phyloP scores from a whole-genome alignment of 2,113 vertebrate genomes.

The Eurypyga helias region DNA sequence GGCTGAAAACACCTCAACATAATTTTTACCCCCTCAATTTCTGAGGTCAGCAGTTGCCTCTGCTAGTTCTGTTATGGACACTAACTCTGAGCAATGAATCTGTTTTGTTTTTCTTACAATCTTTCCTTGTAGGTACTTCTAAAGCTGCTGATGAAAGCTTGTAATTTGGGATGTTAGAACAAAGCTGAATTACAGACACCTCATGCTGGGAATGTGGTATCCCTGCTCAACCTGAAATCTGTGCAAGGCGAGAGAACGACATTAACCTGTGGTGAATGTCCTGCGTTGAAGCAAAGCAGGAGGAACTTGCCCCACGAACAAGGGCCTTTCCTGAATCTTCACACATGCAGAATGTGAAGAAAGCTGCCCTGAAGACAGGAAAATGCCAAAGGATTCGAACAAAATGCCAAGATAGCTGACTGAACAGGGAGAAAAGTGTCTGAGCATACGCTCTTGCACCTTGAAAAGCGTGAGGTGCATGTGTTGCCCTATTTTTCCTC shows the following conservation, averaged over 20 bases:
- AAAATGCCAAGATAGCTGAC: background rate
- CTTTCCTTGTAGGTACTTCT: background rate
- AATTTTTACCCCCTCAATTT: background rate
- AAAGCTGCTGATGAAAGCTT: slow-evolving; percentile 9
- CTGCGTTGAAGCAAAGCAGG: background rate
- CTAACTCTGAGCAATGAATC: background rate
- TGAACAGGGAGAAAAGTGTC: background rate
- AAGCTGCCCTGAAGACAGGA: background rate
- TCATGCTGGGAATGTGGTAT: background rate
- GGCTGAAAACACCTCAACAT: background rate
- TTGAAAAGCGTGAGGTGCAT: background rate
- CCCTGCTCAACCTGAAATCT: slow-evolving; percentile 13
- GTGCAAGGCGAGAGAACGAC: background rate
- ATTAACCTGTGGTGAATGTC: background rate
- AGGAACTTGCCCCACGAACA: background rate
- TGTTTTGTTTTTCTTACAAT: background rate
- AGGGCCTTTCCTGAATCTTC: background rate
- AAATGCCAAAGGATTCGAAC: background rate
- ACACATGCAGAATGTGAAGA: background rate
- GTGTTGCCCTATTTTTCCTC: background rate
- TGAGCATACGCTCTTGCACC: background rate
- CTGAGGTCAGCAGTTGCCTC: background rate
- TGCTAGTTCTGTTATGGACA: background rate
- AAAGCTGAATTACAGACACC: background rate
- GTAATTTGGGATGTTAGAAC: background rate